Percentiles rank a stretch among this genome's conserved stretches.
These are phyloP conservation scores for Dromas ardeola DNA, from an alignment of 2,113 vertebrate genomes.

Conservation along the genomic window DNA sequence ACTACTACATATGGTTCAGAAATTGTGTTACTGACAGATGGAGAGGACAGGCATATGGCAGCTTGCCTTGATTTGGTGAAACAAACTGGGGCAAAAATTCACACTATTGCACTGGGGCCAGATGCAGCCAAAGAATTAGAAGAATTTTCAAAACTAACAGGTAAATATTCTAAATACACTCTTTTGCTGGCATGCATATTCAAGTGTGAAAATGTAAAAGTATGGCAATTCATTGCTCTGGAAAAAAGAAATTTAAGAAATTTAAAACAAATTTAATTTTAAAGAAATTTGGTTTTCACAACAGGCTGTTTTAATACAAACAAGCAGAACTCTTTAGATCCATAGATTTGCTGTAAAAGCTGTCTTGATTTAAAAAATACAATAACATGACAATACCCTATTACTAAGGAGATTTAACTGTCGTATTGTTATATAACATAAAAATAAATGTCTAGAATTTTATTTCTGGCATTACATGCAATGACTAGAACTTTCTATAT, in stretches of 20 bases:
- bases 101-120: slow-evolving; percentile 69
- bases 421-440: neutral
- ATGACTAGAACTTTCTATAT: neutral
- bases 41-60: neutral
- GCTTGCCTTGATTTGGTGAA: slow-evolving; percentile 19
- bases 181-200: neutral
- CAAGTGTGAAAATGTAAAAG: neutral
- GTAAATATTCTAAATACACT: neutral
- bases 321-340: neutral
- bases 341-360: neutral
- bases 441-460: neutral
- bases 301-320: neutral
- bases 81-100: slow-evolving; percentile 54
- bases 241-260: neutral
- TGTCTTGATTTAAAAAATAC: neutral
- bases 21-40: slow-evolving; percentile 73
- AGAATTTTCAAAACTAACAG: slow-evolving; percentile 47
- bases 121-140: slow-evolving; percentile 51
- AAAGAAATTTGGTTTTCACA: neutral
- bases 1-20: slow-evolving; percentile 58
- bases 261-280: neutral
- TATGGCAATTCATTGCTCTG: neutral
- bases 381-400: neutral
- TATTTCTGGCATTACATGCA: neutral
- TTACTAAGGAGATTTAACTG: neutral